phyloP scores from a whole-genome alignment of 2,113 vertebrate species.

The Scartelaos histophorus region DNA sequence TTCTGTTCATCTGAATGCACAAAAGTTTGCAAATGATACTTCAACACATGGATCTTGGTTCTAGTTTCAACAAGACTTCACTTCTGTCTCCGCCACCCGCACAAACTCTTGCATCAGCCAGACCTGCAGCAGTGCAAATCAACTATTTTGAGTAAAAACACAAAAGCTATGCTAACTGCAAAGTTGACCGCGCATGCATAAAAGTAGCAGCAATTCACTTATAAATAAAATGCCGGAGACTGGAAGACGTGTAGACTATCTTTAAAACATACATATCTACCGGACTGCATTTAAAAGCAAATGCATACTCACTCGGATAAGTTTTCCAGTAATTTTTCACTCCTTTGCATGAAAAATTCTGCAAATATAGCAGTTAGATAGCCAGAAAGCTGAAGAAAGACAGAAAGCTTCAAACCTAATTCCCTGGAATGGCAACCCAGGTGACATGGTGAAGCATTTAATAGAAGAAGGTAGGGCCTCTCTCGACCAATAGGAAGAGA shows the following conservation, averaged over 20 bases:
- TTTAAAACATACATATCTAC: background rate
- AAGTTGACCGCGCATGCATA: background rate
- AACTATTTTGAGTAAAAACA: background rate
- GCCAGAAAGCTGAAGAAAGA: background rate
- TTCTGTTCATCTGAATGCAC: background rate
- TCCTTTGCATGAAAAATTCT: background rate
- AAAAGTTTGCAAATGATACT: background rate
- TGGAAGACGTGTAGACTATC: background rate
- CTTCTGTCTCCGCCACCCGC: constrained; percentile 15
- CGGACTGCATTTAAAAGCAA: background rate
- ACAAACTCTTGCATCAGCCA: constrained; percentile 56
- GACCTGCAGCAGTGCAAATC: background rate
- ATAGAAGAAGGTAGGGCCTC: constrained; percentile 65
- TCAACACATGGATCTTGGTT: background rate
- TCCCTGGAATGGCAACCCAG: constrained; percentile 54
- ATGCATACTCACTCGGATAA: constrained; percentile 43
- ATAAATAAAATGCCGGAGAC: background rate
- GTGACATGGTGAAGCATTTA: constrained; percentile 67
- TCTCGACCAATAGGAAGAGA: constrained; percentile 60
- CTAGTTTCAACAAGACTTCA: background rate
- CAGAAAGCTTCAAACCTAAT: constrained; percentile 1
- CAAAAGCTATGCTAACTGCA: background rate
- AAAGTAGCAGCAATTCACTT: background rate
- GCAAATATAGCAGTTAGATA: background rate
- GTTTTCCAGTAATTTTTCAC: background rate